phyloP scores from a whole-genome alignment of 2,113 vertebrate genomes.

The Hypanus sabinus region DNA sequence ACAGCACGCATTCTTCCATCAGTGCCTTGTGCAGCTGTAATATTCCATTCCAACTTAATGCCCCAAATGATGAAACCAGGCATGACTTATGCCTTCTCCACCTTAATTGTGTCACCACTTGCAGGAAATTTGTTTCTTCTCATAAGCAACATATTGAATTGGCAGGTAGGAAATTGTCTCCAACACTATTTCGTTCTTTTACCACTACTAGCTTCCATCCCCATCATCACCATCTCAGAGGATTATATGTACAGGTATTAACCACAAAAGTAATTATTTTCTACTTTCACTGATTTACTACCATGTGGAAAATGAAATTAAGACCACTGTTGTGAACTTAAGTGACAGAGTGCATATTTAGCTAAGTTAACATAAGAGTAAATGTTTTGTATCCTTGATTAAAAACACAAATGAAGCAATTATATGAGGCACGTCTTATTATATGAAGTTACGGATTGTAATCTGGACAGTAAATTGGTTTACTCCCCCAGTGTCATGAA shows the following conservation, averaged over 20 bases:
- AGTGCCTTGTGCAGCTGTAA: too few species aligned
- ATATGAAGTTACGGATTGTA: not conserved
- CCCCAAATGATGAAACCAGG: too few species aligned
- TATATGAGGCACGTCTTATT: not conserved
- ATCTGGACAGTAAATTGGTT: constrained; percentile 8
- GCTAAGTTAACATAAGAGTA: not conserved
- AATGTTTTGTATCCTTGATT: constrained; percentile 18
- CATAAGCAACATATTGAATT: not conserved
- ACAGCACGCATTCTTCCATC: too few species aligned
- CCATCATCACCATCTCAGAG: not conserved
- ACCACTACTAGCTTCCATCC: too few species aligned
- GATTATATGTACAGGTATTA: not conserved
- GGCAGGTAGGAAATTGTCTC: not conserved
- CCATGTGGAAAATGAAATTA: not conserved
- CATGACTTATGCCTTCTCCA: too few species aligned
- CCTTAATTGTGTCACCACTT: too few species aligned
- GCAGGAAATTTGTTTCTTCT: not conserved
- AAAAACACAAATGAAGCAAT: not conserved
- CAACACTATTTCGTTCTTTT: not conserved
- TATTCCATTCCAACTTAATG: too few species aligned
- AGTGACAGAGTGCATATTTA: too few species aligned
- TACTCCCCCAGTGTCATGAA: not conserved
- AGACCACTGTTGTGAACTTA: too few species aligned
- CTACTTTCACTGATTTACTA: constrained; percentile 11
- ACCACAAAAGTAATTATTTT: not conserved